Percentiles rank a stretch among this genome's conserved stretches.
Evolutionary conservation across 2,113 vertebrate genomes (phyloP).

Genomic region (Antechinus stuartii): DNA sequence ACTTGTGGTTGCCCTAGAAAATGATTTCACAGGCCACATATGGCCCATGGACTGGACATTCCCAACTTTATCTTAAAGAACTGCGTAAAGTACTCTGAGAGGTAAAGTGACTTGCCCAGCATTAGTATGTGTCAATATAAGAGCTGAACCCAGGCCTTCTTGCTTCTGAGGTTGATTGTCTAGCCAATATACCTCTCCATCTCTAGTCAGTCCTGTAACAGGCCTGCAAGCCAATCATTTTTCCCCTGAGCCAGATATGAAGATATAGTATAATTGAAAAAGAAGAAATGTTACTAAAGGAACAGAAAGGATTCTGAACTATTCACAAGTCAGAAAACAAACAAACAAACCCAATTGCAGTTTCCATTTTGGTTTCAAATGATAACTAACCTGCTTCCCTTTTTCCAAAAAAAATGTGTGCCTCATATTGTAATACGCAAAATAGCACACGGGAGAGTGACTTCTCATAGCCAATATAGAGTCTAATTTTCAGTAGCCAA

Average conservation of each 20-base stretch:
- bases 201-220: background rate
- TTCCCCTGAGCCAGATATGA: background rate
- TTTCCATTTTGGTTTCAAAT: background rate
- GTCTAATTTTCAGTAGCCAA: background rate
- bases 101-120: background rate
- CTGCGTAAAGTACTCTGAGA: background rate
- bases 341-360: background rate
- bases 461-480: background rate
- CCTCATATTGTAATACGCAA: background rate
- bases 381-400: background rate
- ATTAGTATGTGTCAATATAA: background rate
- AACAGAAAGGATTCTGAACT: background rate
- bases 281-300: background rate
- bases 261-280: background rate
- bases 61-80: background rate
- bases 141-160: background rate
- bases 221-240: background rate
- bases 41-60: too few species aligned
- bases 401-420: background rate
- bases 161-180: background rate
- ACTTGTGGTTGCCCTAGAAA: too few species aligned
- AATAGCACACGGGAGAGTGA: background rate
- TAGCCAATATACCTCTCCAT: background rate
- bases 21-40: too few species aligned
- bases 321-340: background rate